Percentiles rank a stretch among this genome's conserved stretches.
Conservation (phyloP, 1,140 invertebrate species). For the Cyclargus thomasi region DNA sequence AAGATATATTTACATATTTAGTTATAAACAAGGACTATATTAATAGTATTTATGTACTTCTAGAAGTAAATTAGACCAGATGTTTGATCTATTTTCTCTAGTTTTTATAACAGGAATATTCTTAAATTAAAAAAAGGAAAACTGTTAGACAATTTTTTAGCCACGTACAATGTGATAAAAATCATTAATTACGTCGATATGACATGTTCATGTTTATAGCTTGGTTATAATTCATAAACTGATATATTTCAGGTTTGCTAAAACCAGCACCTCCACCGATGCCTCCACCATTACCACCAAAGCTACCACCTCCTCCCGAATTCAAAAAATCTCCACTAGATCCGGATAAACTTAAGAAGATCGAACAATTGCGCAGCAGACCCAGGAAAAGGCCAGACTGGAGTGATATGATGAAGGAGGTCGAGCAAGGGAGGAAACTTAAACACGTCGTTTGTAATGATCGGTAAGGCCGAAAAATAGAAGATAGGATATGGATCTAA, state of each 20-base stretch:
- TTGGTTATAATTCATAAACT: neutral
- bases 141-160: too few species aligned
- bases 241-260: conserved; percentile 51
- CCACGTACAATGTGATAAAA: too few species aligned
- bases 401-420: conserved; percentile 92
- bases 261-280: conserved; percentile 69
- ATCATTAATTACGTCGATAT: too few species aligned
- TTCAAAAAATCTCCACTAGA: conserved; percentile 72
- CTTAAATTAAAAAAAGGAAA: too few species aligned
- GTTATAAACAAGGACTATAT: too few species aligned
- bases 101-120: too few species aligned
- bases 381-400: conserved; percentile 89
- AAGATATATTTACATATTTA: too few species aligned
- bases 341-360: conserved; percentile 75
- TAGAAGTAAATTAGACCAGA: too few species aligned
- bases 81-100: too few species aligned
- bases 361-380: conserved; percentile 81
- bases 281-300: conserved; percentile 81
- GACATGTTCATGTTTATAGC: neutral
- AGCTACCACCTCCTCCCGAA: conserved; percentile 81
- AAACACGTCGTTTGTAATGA: conserved; percentile 90
- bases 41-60: too few species aligned
- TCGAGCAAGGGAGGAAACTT: conserved; percentile 85
- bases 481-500: neutral
- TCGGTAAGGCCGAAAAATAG: conserved; percentile 64